Evolutionary conservation across 2,888 invertebrate genomes (phyloP), one percentile per base, ranked within the genome.

Genomic region (Ectemnius continuus): DNA sequence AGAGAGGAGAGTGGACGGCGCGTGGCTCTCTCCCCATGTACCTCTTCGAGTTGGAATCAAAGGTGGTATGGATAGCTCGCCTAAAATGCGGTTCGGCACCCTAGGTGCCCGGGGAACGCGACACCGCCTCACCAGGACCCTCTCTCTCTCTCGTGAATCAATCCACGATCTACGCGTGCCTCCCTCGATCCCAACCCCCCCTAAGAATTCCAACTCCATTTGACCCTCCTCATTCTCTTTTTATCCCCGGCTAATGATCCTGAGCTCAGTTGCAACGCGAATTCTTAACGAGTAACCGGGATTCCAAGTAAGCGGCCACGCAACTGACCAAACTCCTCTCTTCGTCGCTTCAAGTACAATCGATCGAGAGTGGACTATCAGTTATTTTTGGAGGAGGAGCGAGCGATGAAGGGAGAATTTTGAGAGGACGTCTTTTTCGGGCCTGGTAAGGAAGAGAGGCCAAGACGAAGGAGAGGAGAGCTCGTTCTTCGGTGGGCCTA

Each of bases 11-110:
- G 52, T 1, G 52, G 16, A 16, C 16, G 52, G 52, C 16, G 52
- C 14, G 36, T 36, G 36, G 36, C 36, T 36, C 20, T 23, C 20
- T 23, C 3, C 0, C 8, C 36, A 8, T 36, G 36, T 36, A 36
- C 36, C 6, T 36, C 36, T 36, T 36, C 6, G 36, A 36, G 36
- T 8, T 36, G 36, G 36, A 36, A 36, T 36, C 36, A 36, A 16
- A 52, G 52, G 59, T 82, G 85, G 85, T 85, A 87, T 84, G 86
- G 85, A 83, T 82, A 85, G 84, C 86, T 84, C 84, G 85, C 71
- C 80, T 82, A 81, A 88, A 86, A 88, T 88, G 86, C 81, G 81
- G 78, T 75, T 75, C 70, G 77, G 76, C 80, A 78, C 75, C 78
- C 84, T 61, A 62, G 78, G 72, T 74, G 77, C 76, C 68, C 61